Evolutionary conservation across 2,797 vertebrate genomes (phyloP), one percentile per base, ranked within the genome.

Genomic region (Channallabes apus): DNA sequence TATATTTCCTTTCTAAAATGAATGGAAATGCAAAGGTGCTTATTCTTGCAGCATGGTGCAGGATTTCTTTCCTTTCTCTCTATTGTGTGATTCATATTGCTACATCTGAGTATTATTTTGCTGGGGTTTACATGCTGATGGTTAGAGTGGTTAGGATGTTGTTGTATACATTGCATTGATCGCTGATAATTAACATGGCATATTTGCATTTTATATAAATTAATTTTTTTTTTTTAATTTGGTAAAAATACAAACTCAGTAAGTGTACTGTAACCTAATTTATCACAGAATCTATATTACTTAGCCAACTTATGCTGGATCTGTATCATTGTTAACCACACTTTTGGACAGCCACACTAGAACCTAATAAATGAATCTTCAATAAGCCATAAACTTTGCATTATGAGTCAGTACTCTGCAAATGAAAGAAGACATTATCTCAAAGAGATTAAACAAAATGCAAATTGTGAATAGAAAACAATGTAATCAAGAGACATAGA

Each of bases 1-100:
- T 65, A 9, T 29, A 18, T 80, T 80, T 80, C 38, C 78, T 65
- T 65, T 80, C n/a, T 46, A 17, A 51, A 29, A 65, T n/a, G 11
- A 80, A 20, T 20, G n/a, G 29, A 80, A 46, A 80, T 22, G 38
- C 61, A 65, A 67, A 80, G 62, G 27, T 11, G 62, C 62, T 29
- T 67, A 80, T 67, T 67, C 22, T 0, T 51, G 9, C n/a, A 18
- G 38, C 17, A 29, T 65, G n/a, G 51, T 67, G 17, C 58, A 61
- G 6, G 29, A 79, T 38, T 62, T 41, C 38, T 17, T 79, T 56
- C 75, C 27, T 62, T 79, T 62, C 20, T n/a, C 12, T 18, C 6
- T n/a, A 24, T 41, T 62, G 2, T 62, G 12, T 62, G 77, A 41
- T 41, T 62, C 20, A 41, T 38, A 41, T 79, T 22, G 32, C 32